Base-by-base conservation (phyloP, 1,140 invertebrate genomes). In the Neomicropteryx cornuta region DNA sequence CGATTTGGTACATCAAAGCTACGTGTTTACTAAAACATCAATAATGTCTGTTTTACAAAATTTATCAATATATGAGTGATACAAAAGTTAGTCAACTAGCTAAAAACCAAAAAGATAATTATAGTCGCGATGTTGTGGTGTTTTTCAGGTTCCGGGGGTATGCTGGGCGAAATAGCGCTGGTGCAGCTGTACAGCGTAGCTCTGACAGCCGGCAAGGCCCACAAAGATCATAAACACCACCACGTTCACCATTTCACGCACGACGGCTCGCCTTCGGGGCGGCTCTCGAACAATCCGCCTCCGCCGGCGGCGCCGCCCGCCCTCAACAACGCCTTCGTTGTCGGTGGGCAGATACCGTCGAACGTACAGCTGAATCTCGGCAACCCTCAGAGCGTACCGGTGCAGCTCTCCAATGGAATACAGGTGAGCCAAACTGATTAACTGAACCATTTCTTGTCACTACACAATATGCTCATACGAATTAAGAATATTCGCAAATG, bases 221-320 rank as follows among this genome's bases (percentile, higher is more conserved):
- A 87, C 53, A 79, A 76, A 36, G 81, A 86, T 50, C 83, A 87
- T 57, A 87, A 87, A 50, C 83, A 87, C 46, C 83, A 87, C 50
- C 83, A 87, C 50, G 83, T 72, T 0, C 81, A 86, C 49, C 77
- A 82, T 43, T 83, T 77, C 46, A 77, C 78, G 46, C 81, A 86
- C 47, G 77, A 85, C 42, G 79, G 79, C 2, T 62, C 55, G n/a
- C 71, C 71, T 11, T 66, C 69, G 0, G 65, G 62, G 1, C 52
- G 68, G 22, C 58, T 68, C 1, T 58, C 58, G 0, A 76, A 76
- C 0, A 71, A 72, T 24, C 69, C 76, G 2, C 71, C 74, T 8
- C 65, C 69, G 4, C 62, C 70, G 6, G 53, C 60, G 34, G 55
- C 67, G 1, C 60, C 55, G 3, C 62, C 56, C 6, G 34, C 72